Base-by-base conservation (phyloP, 1,140 invertebrate species). In the Leptinotarsa defecta region DNA sequence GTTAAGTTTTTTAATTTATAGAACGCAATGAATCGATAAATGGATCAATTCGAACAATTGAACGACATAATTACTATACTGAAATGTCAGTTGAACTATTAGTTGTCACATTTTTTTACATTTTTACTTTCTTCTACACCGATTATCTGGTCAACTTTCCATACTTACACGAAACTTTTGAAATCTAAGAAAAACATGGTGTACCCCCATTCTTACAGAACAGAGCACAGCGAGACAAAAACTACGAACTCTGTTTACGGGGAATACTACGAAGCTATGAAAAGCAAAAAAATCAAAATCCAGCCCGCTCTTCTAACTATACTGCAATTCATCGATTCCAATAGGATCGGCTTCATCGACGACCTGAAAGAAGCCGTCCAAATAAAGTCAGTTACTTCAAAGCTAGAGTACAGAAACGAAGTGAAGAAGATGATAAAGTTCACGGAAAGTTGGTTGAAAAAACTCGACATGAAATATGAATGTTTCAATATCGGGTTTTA, bases 171-270 rank as follows among this genome's bases (percentile, higher is more conserved):
- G 81, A 83, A 69, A 57, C 63, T 67, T 75, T 57, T 77, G 69
- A 68, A 8, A 48, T 22, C 20, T 27, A 71, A 74, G 15, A 68
- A 13, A 75, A 77, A 67, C 71, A 84, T 83, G 80, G 83, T 84
- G 13, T 84, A 81, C 68, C 83, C 85, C 1, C 84, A 85, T 70
- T 79, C 79, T 3, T 86, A 82, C 68, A 67, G 85, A 68, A 84
- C 79, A 11, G 81, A 85, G 76, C 83, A 85, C 62, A 86, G 81
- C 74, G 83, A 85, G 81, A 85, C 85, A 13, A 78, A 74, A 73
- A 86, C 84, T 0, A 82, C 83, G 11, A 84, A 82, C 64, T 62
- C 74, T 8, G 75, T 75, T 13, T 86, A 86, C 68, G 84, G 85
- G 6, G 81, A 82, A 71, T 84, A 82, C 64, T 84, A 82, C 74